phyloP scores from a whole-genome alignment of 2,797 vertebrate species.

The Gymnothorax javanicus region DNA sequence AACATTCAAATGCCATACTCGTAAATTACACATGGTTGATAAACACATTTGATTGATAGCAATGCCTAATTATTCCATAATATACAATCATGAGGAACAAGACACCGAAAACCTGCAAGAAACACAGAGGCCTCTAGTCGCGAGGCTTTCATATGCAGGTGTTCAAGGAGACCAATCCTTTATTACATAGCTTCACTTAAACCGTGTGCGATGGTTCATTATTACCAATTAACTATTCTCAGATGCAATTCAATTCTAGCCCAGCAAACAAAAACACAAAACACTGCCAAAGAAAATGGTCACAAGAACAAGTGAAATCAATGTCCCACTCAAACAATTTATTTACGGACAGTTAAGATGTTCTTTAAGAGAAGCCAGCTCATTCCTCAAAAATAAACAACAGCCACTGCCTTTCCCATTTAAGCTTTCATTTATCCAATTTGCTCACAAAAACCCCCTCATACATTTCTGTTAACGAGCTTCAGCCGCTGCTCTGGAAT shows the following conservation, averaged over 20 bases:
- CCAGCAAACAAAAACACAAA: slow-evolving; percentile 27
- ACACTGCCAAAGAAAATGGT: slow-evolving; percentile 41
- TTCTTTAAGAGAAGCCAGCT: slow-evolving; percentile 10
- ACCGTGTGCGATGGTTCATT: slow-evolving; percentile 52
- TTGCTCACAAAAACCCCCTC: not conserved
- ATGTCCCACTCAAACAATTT: slow-evolving; percentile 34
- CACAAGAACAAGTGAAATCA: slow-evolving; percentile 34
- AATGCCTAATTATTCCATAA: slow-evolving; percentile 51
- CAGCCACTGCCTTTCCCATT: not conserved
- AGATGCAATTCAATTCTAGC: slow-evolving; percentile 45
- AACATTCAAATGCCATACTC: slow-evolving; percentile 50
- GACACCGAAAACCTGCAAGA: slow-evolving; percentile 68
- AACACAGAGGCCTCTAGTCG: slow-evolving; percentile 71
- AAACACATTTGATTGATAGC: slow-evolving; percentile 45
- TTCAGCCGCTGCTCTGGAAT: not conserved
- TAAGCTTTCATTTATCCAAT: slow-evolving; percentile 14
- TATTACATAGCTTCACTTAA: slow-evolving; percentile 52
- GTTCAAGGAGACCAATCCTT: slow-evolving; percentile 57
- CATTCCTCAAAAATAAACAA: slow-evolving; percentile 8
- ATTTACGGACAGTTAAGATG: not conserved
- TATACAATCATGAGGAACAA: slow-evolving; percentile 61
- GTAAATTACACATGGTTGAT: slow-evolving; percentile 55
- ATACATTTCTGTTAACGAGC: slow-evolving; percentile 19
- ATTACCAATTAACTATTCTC: slow-evolving; percentile 54
- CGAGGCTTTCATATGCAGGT: slow-evolving; percentile 64